Evolutionary conservation across 2,113 vertebrate species (phyloP), one percentile per base, ranked within the genome.

Genomic region (Phoxinus phoxinus): DNA sequence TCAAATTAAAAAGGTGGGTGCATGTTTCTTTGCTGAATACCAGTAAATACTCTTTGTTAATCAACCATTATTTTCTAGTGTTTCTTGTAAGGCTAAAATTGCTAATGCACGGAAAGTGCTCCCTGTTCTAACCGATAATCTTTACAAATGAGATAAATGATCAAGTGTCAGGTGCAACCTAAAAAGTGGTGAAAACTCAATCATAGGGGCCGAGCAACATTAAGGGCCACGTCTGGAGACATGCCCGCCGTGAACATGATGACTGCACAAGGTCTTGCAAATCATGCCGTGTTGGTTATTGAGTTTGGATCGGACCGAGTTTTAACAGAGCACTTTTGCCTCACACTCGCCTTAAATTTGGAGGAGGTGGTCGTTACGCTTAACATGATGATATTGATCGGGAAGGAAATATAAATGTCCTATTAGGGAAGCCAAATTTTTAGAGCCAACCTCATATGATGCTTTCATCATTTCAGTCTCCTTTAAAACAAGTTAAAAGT

Each of bases 151-250:
- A 92, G 96, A 98, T 99, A 96, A 97, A 96, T 94, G 94, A 94
- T 95, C 93, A 93, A 96, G 98, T 95, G 96, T 96, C 96, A 96
- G 97, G 95, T 96, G 95, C 96, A 97, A 96, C 96, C 93, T 95
- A 97, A 97, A 97, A 97, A 97, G 97, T 97, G 96, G 93, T 92
- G 95, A 96, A 96, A 98, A 99, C 97, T 96, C 94, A 98, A 98
- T 98, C 94, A 98, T 91, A 95, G 91, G 93, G 96, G 90, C 94
- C 95, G 94, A 97, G 95, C 94, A 96, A 96, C 97, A 97, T 97
- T 94, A 94, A 93, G 94, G 93, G 92, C 91, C 90, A 91, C 89
- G 94, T 93, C 93, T 93, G 92, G 93, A 93, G 93, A 89, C 91
- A 91, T 91, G 73, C n/a, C 75, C 80, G 83, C 83, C 65, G 58